Percentiles rank a stretch among this genome's conserved stretches.
Conservation (phyloP, 2,113 vertebrate species). For the Ophthalmolycus amberensis region DNA sequence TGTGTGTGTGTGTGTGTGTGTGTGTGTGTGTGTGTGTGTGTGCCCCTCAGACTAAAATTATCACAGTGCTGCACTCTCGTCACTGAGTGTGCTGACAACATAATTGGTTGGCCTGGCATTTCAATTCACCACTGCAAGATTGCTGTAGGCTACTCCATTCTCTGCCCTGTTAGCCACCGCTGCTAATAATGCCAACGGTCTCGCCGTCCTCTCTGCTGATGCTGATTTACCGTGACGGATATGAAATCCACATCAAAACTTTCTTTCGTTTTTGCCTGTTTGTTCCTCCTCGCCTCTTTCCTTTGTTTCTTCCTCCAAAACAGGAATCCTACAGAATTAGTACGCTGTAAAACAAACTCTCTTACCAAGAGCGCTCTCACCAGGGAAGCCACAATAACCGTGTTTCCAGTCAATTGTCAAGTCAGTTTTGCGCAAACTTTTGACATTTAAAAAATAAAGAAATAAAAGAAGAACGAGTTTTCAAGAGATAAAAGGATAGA, state of each 20-base stretch:
- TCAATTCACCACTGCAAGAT: slow-evolving; percentile 74
- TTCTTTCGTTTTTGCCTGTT: neutral
- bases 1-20: slow-evolving; percentile 35
- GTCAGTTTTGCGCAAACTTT: too few species aligned
- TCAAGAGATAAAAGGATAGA: too few species aligned
- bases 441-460: too few species aligned
- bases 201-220: slow-evolving; percentile 13
- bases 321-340: neutral
- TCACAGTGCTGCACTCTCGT: slow-evolving; percentile 63
- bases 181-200: slow-evolving; percentile 52
- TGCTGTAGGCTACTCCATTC: slow-evolving; percentile 69
- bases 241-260: slow-evolving; percentile 24
- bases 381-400: neutral
- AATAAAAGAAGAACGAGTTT: too few species aligned
- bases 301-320: neutral
- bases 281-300: neutral
- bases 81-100: slow-evolving; percentile 76
- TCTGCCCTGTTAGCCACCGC: slow-evolving; percentile 71
- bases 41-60: slow-evolving; percentile 56
- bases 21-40: slow-evolving; percentile 12
- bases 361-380: neutral
- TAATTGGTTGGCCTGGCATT: slow-evolving; percentile 81
- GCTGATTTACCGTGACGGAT: slow-evolving; percentile 36
- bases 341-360: neutral
- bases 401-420: too few species aligned